Evolutionary conservation across 2,113 vertebrate genomes (phyloP), one percentile per base, ranked within the genome.

Genomic region (Eira barbara): DNA sequence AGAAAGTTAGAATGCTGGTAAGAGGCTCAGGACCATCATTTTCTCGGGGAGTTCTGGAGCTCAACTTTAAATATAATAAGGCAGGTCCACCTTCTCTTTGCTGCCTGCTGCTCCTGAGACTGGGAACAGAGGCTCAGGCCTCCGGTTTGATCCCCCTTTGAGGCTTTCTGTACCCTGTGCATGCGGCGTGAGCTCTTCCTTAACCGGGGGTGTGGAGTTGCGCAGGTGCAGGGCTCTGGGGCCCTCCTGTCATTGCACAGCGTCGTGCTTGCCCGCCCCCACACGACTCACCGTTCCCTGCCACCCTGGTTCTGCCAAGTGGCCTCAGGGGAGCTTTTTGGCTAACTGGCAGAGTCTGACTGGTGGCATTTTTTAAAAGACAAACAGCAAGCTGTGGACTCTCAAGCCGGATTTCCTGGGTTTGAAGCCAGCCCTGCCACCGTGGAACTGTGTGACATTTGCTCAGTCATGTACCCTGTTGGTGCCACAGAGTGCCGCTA

Each of bases 291-390:
- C 18, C 45, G 39, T 92, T 69, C 31, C 63, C 73, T 14, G 8
- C 36, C 9, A 71, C 81, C 84, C 1, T 74, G 91, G 61, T 89
- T 94, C 96, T 84, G 25, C 76, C 61, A 57, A 55, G 67, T 61
- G 74, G 61, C 47, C 25, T 18, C 20, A 6, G 71, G 23, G 23
- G 69, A 93, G 36, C 73, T 49, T 93, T 57, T 36, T 57, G 71
- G 55, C 76, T 88, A 29, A 7, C 42, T 57, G 10, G 20, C 18
- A 27, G 91, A 86, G 59, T 34, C 69, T 59, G 73, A 82, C 59
- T 61, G 81, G 74, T 93, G 94, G 73, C 57, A 31, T 95, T 93
- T 89, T 89, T 73, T 86, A 45, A 69, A 65, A 91, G 89, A 69
- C 47, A 39, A 49, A 76, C 78, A 83, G 42, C 29, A 79, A 80